Evolutionary conservation across 2,113 vertebrate species (phyloP), one percentile per base, ranked within the genome.

Genomic region (Geococcyx californianus): DNA sequence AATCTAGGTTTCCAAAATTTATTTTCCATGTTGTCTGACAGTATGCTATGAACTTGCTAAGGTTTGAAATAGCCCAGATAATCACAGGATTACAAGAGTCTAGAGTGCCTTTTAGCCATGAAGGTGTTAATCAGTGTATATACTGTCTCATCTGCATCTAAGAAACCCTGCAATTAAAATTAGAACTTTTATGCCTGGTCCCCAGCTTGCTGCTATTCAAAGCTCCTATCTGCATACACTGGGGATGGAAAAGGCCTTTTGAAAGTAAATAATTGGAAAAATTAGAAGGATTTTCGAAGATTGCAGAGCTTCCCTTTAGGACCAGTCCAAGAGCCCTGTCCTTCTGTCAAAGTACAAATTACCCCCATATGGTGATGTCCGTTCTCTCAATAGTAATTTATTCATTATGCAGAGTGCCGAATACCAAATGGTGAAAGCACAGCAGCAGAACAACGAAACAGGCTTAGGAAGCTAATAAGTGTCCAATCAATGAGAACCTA

Each of bases 251-350:
- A 97, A 96, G 62, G 79, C 74, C 90, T 96, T 97, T 96, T 94
- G 92, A 97, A 97, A 96, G 83, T 95, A 97, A 97, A 97, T 97
- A 97, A 97, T 81, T 97, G 81, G 83, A 95, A 97, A 98, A 98
- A 97, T 88, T 93, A 96, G 81, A 94, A 82, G 89, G 95, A 90
- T 96, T 90, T 96, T 97, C 49, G 13, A 96, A 96, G 93, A 94
- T 87, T 85, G 82, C 74, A 84, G 91, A 82, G 72, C 76, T 95
- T 97, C 81, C 94, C 93, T 96, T 94, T 84, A 97, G 83, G 87
- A 95, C 69, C 76, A 82, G 87, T 96, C 87, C 84, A 95, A 93
- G 74, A 92, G 67, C 87, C 73, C 88, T 85, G 86, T 97, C 90
- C 87, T 97, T 97, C 95, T 96, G 94, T 96, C 92, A 89, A 92